Percentiles rank a stretch among this genome's conserved stretches.
Conservation (phyloP, 53 echinoderm and acorn worm genomes). For the Arbacia lixula region DNA sequence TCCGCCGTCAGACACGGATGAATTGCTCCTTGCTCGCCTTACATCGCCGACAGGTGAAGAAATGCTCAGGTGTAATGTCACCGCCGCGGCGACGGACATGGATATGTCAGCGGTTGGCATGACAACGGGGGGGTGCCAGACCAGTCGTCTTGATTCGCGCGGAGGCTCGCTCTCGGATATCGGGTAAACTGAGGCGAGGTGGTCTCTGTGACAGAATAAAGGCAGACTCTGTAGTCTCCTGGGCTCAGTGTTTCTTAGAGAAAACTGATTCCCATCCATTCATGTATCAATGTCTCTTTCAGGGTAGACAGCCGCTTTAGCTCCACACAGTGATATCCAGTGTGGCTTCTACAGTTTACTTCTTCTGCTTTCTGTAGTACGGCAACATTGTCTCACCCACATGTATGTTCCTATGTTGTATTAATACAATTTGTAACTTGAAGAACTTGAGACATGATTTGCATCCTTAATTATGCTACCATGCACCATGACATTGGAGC, state of each 20-base stretch:
- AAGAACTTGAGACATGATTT: no score
- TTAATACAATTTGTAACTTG: no score
- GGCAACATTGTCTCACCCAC: no score
- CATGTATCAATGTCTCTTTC: no score
- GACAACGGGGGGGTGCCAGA: conserved; percentile 23
- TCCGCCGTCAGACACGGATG: conserved; percentile 37
- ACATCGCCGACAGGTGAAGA: conserved; percentile 52
- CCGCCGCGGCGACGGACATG: conserved; percentile 22
- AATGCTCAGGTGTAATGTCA: conserved; percentile 46
- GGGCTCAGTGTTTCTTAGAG: background rate
- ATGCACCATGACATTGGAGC: no score
- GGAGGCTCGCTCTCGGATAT: conserved; percentile 33
- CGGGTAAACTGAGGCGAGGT: background rate
- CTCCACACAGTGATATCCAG: no score
- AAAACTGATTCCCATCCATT: no score
- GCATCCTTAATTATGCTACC: no score
- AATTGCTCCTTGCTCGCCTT: conserved; percentile 42
- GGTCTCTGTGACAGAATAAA: background rate
- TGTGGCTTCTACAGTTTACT: no score
- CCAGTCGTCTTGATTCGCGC: conserved; percentile 21
- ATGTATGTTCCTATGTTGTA: no score
- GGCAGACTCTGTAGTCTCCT: background rate
- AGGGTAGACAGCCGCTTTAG: no score
- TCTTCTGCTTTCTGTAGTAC: no score
- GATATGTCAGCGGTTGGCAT: conserved; percentile 40